These are phyloP conservation scores for Eilema sororculum DNA, from an alignment of 2,888 invertebrate genomes.

Conservation along the genomic window DNA sequence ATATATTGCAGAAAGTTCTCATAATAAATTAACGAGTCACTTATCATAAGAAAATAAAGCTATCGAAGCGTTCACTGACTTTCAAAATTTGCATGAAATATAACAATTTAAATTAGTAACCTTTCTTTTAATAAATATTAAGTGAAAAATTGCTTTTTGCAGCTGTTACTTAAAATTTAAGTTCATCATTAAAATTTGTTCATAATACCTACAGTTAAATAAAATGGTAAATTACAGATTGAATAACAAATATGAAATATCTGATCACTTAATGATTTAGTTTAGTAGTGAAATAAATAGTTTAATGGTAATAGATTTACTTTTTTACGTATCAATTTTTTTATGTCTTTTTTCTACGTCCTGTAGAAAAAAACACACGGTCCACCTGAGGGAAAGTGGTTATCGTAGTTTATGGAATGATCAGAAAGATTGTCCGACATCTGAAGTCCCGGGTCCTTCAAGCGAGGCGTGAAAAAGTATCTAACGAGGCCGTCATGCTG, in stretches of 20 bases:
- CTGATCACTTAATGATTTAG: not conserved
- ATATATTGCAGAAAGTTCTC: not conserved
- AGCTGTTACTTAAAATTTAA: not conserved
- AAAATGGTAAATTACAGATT: not conserved
- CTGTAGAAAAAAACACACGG: too few relatives aligned
- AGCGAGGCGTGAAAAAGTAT: too few relatives aligned
- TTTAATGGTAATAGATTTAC: too few relatives aligned
- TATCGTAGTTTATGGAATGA: too few relatives aligned
- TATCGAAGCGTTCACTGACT: not conserved
- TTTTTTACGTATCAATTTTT: too few relatives aligned
- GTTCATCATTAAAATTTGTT: not conserved
- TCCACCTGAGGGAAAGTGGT: too few relatives aligned
- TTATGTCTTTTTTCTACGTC: too few relatives aligned
- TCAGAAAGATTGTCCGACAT: not conserved
- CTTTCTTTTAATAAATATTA: not conserved
- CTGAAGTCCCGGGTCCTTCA: too few relatives aligned
- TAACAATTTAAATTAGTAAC: not conserved
- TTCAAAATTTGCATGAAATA: not conserved
- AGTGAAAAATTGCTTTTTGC: not conserved
- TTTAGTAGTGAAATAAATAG: too few relatives aligned
- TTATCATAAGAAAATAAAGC: slow-evolving; percentile 6
- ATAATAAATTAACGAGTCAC: slow-evolving; percentile 2
- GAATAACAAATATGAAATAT: not conserved
- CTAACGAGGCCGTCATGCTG: too few relatives aligned
- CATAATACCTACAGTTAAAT: too few relatives aligned